Evolutionary conservation across 2,888 invertebrate species (phyloP), one percentile per base, ranked within the genome.

Genomic region (Drosophila aldrichi): DNA sequence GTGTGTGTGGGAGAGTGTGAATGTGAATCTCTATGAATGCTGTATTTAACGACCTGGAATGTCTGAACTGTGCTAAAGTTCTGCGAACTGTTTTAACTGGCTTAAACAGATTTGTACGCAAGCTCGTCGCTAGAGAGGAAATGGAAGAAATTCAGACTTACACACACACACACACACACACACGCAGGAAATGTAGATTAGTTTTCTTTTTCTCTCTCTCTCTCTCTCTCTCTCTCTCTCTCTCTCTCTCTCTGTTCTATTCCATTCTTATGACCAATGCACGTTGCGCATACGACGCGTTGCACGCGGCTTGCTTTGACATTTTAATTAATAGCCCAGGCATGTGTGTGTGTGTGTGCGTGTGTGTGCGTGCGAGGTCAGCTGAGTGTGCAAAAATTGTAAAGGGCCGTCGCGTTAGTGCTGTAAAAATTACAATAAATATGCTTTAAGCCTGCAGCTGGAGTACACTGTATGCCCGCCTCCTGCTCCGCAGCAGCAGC

Each of bases 311-410:
- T 65, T 57, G 69, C 57, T 82, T 67, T 75, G 68, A 69, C 56
- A 76, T 65, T 70, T 74, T 81, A 83, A 86, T 83, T 82, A 82
- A 77, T 75, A 69, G 48, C 67, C 61, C 20, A 61, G 54, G 44
- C 70, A 38, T 29, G 34, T 41, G 32, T 22, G 40, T n/a, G 40
- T 3, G 18, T 36, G 32, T 29, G n/a, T 29, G 38, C 36, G 48
- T 34, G 22, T 29, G 38, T 18, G 41, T 14, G 44, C 38, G 20
- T 32, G 16, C 9, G 29, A 34, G 20, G 20, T 51, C 29, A 32
- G 69, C 55, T 52, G 69, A 70, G 56, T 70, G 57, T 58, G 44
- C 54, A 66, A 58, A 56, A 60, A 48, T 70, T 44, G 48, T 25
- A 63, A 46, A 52, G 34, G 54, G 34, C 49, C 48, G 29, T 7